Evolutionary conservation across 2,113 vertebrate species (phyloP).

Genomic region (Cranoglanis bouderius): DNA sequence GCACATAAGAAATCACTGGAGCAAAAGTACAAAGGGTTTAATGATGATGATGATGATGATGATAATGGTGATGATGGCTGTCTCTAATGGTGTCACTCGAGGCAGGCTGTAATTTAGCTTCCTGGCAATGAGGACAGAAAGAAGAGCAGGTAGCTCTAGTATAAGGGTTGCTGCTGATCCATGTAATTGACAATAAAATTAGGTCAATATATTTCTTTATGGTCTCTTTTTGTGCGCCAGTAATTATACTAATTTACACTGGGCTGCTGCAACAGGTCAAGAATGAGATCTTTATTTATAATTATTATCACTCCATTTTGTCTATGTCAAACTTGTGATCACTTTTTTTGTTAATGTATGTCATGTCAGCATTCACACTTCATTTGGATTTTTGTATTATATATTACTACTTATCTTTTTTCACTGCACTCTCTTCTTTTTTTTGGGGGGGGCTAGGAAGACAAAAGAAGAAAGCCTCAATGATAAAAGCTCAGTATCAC

Average conservation of each 20-base stretch:
- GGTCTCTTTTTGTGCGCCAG: background rate
- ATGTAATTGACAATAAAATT: background rate
- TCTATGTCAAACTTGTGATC: background rate
- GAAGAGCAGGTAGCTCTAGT: background rate
- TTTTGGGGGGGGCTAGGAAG: background rate
- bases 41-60: conserved; percentile 13
- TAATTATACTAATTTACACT: background rate
- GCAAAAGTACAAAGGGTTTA: background rate
- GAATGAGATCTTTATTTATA: background rate
- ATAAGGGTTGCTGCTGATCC: background rate
- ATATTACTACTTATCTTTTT: background rate
- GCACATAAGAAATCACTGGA: background rate
- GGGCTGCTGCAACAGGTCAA: background rate
- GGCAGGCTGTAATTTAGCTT: background rate
- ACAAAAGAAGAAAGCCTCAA: background rate
- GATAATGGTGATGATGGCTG: conserved; percentile 5
- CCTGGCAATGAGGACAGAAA: conserved; percentile 1
- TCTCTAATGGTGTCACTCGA: background rate
- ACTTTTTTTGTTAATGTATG: background rate
- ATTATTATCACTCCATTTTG: background rate
- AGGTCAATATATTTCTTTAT: conserved; percentile 2
- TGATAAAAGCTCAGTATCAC: background rate
- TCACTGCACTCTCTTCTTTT: background rate
- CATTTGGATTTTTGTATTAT: too few species aligned
- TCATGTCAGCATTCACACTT: background rate